These are phyloP conservation scores for Drosophila watanabei DNA, from an alignment of 1,140 invertebrate species.

Conservation along the genomic window DNA sequence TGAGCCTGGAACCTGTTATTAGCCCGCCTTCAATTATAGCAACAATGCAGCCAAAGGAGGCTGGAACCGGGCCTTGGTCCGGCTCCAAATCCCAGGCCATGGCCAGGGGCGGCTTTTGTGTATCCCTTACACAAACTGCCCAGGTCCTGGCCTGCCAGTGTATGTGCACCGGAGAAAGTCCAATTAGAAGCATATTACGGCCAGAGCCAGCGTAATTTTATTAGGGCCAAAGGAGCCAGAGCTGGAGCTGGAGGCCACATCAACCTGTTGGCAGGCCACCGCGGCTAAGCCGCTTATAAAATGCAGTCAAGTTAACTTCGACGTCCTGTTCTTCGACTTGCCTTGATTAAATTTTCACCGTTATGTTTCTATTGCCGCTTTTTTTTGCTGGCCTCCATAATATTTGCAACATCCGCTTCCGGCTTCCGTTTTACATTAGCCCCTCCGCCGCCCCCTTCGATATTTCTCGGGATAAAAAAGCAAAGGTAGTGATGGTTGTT, in stretches of 20 bases:
- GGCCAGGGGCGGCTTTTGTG: slow-evolving; percentile 47
- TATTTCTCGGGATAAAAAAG: slow-evolving; percentile 11
- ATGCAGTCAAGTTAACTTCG: slow-evolving; percentile 64
- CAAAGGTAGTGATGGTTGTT: not conserved
- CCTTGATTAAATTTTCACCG: slow-evolving; percentile 81
- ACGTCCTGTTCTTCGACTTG: slow-evolving; percentile 63
- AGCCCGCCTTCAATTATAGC: slow-evolving; percentile 33
- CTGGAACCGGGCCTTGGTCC: slow-evolving; percentile 6
- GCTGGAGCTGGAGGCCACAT: slow-evolving; percentile 37
- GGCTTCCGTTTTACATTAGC: slow-evolving; percentile 77
- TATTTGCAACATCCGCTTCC: slow-evolving; percentile 82
- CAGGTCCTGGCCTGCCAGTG: slow-evolving; percentile 11
- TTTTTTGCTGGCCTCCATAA: slow-evolving; percentile 58
- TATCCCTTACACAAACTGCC: slow-evolving; percentile 34
- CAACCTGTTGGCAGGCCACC: slow-evolving; percentile 59
- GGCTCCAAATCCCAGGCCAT: slow-evolving; percentile 12
- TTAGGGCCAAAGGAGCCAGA: slow-evolving; percentile 50
- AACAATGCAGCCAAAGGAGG: slow-evolving; percentile 21
- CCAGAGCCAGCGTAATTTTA: slow-evolving; percentile 72
- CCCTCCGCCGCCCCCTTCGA: not conserved
- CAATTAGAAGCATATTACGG: slow-evolving; percentile 78
- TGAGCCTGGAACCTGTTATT: slow-evolving; percentile 43
- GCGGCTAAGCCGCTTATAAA: slow-evolving; percentile 73
- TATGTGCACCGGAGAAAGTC: slow-evolving; percentile 51
- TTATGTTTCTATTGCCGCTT: slow-evolving; percentile 69